These are phyloP conservation scores for Porites lutea DNA, from an alignment of 64 coral and sea anemone species.

Conservation along the genomic window DNA sequence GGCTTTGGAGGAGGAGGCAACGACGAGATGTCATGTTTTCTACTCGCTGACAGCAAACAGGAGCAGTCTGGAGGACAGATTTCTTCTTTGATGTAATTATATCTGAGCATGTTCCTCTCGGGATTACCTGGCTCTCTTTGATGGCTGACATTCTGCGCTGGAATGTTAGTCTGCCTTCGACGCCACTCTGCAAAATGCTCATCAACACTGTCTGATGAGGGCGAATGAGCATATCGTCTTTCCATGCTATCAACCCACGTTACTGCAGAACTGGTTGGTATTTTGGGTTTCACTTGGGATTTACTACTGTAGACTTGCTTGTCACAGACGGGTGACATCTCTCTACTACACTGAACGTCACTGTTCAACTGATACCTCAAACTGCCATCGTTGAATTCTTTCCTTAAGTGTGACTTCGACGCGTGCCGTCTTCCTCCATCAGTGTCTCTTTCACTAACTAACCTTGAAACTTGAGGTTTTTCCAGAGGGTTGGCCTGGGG, in stretches of 20 bases:
- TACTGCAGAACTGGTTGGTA: neutral
- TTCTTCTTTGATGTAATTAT: conserved; percentile 41
- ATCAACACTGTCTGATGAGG: conserved; percentile 48
- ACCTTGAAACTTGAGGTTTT: neutral
- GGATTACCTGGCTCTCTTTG: conserved; percentile 4
- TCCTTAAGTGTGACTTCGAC: neutral
- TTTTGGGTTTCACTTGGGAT: neutral
- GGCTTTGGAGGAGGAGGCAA: conserved; percentile 36
- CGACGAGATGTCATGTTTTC: conserved; percentile 40
- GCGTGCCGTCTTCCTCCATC: neutral
- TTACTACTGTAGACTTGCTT: conserved; percentile 1
- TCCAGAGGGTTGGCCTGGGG: neutral
- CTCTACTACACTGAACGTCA: neutral
- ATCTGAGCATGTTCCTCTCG: conserved; percentile 9
- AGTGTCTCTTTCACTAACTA: neutral
- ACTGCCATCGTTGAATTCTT: neutral
- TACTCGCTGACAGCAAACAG: conserved; percentile 1
- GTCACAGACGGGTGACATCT: neutral
- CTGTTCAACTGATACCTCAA: neutral
- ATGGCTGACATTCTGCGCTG: conserved; percentile 13
- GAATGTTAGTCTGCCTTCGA: conserved; percentile 38
- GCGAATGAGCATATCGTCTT: conserved; percentile 1
- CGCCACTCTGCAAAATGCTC: conserved; percentile 70
- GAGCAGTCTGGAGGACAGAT: conserved; percentile 39
- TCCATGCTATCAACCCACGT: neutral